phyloP scores from a whole-genome alignment of 2,113 vertebrate genomes.

The Circaetus cinerascens region DNA sequence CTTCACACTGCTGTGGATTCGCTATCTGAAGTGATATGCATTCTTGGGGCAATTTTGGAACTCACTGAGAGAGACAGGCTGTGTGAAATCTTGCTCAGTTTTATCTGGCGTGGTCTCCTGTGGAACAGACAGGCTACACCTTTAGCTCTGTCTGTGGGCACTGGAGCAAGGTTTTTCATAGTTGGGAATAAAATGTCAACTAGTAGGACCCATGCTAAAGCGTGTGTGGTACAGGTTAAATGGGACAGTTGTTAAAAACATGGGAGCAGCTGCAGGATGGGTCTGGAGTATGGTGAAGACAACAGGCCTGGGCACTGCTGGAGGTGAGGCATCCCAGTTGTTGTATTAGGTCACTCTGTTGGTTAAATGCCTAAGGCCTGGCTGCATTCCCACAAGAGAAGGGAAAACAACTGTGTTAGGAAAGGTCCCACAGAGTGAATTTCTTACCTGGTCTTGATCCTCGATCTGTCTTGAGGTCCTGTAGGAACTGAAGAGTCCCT shows the following conservation, averaged over 20 bases:
- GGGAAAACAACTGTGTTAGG: background rate
- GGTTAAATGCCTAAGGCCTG: background rate
- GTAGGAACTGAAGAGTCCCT: background rate
- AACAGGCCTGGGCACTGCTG: background rate
- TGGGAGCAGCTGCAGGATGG: background rate
- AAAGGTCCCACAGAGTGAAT: background rate
- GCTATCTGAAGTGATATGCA: background rate
- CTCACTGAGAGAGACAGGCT: background rate
- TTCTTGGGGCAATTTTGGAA: background rate
- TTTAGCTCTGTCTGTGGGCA: background rate
- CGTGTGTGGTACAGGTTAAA: background rate
- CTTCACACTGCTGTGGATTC: background rate
- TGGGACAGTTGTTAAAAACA: background rate
- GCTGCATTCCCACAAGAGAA: background rate
- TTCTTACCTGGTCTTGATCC: background rate
- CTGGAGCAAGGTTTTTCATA: background rate
- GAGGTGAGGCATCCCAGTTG: background rate
- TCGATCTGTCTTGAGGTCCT: background rate
- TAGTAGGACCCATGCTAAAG: background rate
- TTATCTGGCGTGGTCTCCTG: background rate
- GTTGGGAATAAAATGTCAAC: background rate
- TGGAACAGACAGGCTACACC: background rate
- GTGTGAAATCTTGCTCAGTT: background rate
- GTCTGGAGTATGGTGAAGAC: background rate
- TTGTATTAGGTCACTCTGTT: background rate